Evolutionary conservation across 2,888 invertebrate genomes (phyloP).

Genomic region (Palloptera scutellata): DNA sequence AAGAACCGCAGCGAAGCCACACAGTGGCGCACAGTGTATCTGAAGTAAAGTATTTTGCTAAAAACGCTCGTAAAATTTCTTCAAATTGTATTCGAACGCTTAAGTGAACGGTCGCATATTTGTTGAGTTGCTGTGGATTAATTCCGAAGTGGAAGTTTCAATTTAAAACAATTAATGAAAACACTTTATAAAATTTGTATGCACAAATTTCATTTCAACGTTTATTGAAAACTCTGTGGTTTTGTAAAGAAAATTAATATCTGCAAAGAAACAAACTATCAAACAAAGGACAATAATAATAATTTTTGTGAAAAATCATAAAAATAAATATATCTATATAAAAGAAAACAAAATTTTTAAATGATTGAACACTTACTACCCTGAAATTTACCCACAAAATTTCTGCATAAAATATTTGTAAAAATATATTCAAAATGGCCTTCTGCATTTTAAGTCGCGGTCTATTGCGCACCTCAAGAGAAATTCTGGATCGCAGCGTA

Average conservation of each 20-base stretch:
- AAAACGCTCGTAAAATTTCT: conserved; percentile 19
- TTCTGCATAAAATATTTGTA: conserved; percentile 8
- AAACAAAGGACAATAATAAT: not conserved
- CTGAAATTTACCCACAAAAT: conserved; percentile 17
- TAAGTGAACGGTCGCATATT: conserved; percentile 49
- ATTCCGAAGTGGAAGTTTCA: no score
- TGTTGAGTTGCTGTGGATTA: conserved; percentile 11
- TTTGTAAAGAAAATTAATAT: no score
- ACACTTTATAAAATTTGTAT: no score
- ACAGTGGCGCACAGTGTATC: conserved; percentile 15
- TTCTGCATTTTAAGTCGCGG: conserved; percentile 53
- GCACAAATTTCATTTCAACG: no score
- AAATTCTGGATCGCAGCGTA: conserved; percentile 57
- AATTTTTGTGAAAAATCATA: not conserved
- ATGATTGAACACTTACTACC: conserved; percentile 28
- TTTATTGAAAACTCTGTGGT: no score
- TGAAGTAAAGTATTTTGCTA: not conserved
- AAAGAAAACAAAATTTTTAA: conserved; percentile 17
- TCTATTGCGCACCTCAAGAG: conserved; percentile 56
- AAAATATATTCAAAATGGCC: conserved; percentile 44
- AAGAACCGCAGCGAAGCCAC: not conserved
- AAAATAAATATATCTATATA: not conserved
- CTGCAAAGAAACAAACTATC: no score
- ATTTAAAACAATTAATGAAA: no score
- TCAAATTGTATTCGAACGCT: conserved; percentile 53